These are phyloP conservation scores for Hemaris fuciformis DNA, from an alignment of 2,888 invertebrate species.

Conservation along the genomic window DNA sequence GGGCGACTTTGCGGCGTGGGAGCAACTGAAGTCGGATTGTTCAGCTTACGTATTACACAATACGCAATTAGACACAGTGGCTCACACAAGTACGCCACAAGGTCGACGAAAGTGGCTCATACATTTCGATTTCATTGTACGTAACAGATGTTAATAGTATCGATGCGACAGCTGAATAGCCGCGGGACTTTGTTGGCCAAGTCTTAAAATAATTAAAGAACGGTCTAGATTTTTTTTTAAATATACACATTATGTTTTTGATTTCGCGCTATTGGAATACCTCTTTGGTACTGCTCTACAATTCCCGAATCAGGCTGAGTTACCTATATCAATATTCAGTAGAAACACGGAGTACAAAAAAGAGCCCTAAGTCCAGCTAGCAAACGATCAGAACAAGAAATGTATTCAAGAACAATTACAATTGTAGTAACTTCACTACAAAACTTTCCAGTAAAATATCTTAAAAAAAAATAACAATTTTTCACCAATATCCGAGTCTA, in stretches of 20 bases:
- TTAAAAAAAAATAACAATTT: not conserved
- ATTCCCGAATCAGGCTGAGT: too few relatives aligned
- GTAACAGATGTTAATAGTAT: not conserved
- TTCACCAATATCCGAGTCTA: not conserved
- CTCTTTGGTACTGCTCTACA: too few relatives aligned
- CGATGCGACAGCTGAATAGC: not conserved
- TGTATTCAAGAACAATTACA: not conserved
- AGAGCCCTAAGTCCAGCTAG: too few relatives aligned
- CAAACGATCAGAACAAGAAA: too few relatives aligned
- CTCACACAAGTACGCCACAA: conserved; percentile 47
- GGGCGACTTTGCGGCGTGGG: conserved; percentile 14
- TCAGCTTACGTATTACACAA: conserved; percentile 51
- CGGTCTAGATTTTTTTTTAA: too few relatives aligned
- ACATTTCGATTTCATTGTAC: conserved; percentile 50
- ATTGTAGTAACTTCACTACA: not conserved
- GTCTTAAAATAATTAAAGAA: too few relatives aligned
- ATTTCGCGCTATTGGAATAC: too few relatives aligned
- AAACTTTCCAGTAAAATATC: not conserved
- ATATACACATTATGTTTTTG: too few relatives aligned
- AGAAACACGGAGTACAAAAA: too few relatives aligned
- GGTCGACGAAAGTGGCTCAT: conserved; percentile 58
- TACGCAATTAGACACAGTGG: conserved; percentile 52
- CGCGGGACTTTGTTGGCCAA: too few relatives aligned
- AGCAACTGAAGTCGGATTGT: conserved; percentile 57
- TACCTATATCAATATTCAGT: too few relatives aligned